phyloP scores from a whole-genome alignment of 2,797 vertebrate genomes.

The Coregonus suidteri region DNA sequence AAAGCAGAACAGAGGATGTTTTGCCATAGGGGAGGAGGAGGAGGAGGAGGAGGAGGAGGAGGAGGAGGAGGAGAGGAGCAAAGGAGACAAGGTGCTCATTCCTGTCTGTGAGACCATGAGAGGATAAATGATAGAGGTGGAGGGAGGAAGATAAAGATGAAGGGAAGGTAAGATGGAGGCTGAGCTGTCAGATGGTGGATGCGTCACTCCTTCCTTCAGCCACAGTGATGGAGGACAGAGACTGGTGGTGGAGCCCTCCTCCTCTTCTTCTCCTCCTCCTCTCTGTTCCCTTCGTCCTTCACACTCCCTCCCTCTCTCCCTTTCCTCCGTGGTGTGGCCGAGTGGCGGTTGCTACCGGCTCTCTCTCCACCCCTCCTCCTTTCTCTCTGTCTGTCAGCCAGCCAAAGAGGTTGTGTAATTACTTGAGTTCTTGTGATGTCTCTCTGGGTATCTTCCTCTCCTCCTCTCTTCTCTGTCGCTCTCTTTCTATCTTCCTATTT shows the following conservation, averaged over 20 bases:
- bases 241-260: constrained; percentile 20
- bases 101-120: not conserved
- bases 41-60: not conserved
- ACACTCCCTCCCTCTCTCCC: constrained; percentile 2
- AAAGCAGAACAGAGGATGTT: constrained; percentile 10
- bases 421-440: not conserved
- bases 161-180: constrained; percentile 66
- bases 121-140: constrained; percentile 4
- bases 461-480: constrained; percentile 15
- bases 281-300: constrained; percentile 2
- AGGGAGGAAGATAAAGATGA: constrained; percentile 24
- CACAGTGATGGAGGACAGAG: constrained; percentile 31
- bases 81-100: not conserved
- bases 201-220: constrained; percentile 52
- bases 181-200: constrained; percentile 47
- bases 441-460: not conserved
- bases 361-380: constrained; percentile 7
- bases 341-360: not conserved
- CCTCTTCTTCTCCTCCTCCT: constrained; percentile 2
- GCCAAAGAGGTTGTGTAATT: not conserved
- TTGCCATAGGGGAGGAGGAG: constrained; percentile 14
- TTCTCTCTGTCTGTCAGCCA: not conserved
- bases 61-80: constrained; percentile 10
- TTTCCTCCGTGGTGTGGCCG: not conserved
- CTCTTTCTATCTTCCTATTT: constrained; percentile 2